These are phyloP conservation scores for Coronaproctus castanopsis DNA, from an alignment of 2,888 invertebrate species.

Conservation along the genomic window DNA sequence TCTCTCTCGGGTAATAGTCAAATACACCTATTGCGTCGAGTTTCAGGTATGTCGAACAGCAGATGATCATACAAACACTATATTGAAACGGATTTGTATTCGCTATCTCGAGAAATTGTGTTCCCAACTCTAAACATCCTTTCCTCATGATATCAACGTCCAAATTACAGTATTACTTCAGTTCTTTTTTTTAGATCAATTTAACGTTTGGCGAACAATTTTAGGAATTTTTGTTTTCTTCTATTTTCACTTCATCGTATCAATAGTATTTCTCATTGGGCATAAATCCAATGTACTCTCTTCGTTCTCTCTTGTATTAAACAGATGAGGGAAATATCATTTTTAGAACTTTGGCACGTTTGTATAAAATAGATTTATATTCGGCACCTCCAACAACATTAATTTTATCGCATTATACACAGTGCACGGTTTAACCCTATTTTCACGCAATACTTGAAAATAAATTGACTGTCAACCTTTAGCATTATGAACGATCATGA, in stretches of 20 bases:
- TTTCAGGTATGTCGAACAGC: constrained; percentile 14
- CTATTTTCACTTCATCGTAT: constrained; percentile 16
- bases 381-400: too few relatives aligned
- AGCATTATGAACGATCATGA: too few relatives aligned
- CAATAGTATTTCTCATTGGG: constrained; percentile 17
- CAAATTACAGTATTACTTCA: constrained; percentile 19
- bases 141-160: constrained; percentile 21
- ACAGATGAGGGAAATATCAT: constrained; percentile 21
- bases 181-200: constrained; percentile 22
- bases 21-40: too few relatives aligned
- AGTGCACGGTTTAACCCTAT: too few relatives aligned
- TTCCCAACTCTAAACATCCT: constrained; percentile 21
- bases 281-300: constrained; percentile 19
- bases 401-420: too few relatives aligned
- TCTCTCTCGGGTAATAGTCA: too few relatives aligned
- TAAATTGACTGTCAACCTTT: too few relatives aligned
- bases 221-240: constrained; percentile 3
- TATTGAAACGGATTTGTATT: constrained; percentile 22
- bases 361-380: too few relatives aligned
- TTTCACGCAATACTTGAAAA: too few relatives aligned
- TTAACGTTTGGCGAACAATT: constrained; percentile 18
- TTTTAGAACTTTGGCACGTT: constrained; percentile 18
- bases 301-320: too few relatives aligned
- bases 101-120: constrained; percentile 17
- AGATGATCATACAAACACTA: constrained; percentile 19